These are phyloP conservation scores for Oxyura jamaicensis DNA, from an alignment of 2,113 vertebrate species.

Conservation along the genomic window DNA sequence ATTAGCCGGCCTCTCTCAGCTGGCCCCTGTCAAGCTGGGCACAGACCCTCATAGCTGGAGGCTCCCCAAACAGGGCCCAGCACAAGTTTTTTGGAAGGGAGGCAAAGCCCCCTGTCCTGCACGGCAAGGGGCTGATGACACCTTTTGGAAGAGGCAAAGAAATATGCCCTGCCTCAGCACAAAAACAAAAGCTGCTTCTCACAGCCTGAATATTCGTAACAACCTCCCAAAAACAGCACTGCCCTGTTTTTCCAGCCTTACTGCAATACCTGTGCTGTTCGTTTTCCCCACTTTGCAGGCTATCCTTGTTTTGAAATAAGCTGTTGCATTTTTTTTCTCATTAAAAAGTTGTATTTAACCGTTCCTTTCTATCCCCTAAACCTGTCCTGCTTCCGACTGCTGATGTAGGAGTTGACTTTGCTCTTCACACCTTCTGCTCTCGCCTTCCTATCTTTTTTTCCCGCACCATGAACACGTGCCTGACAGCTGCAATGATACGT, in stretches of 20 bases:
- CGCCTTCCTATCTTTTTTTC: neutral
- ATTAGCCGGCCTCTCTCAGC: neutral
- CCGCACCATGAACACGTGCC: neutral
- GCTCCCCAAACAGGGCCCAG: neutral
- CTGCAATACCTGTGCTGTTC: slow-evolving; percentile 16
- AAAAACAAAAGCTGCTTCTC: neutral
- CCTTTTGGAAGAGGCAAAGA: neutral
- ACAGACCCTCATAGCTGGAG: neutral
- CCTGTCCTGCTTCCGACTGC: neutral
- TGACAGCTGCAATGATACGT: neutral
- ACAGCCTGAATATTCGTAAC: neutral
- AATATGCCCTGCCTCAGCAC: neutral
- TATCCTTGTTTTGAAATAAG: slow-evolving; percentile 21
- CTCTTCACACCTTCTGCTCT: neutral
- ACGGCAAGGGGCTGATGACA: neutral
- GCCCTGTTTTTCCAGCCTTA: slow-evolving; percentile 23
- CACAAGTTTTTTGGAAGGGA: no score
- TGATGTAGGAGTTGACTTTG: neutral
- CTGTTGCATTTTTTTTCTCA: neutral
- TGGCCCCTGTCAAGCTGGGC: accelerated
- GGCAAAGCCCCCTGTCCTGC: no score
- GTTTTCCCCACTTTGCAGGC: slow-evolving; percentile 20
- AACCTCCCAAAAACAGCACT: slow-evolving; percentile 13
- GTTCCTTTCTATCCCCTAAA: neutral
- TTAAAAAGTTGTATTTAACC: neutral